Evolutionary conservation across 2,888 invertebrate species (phyloP).

Genomic region (Pristionchus japonicus): DNA sequence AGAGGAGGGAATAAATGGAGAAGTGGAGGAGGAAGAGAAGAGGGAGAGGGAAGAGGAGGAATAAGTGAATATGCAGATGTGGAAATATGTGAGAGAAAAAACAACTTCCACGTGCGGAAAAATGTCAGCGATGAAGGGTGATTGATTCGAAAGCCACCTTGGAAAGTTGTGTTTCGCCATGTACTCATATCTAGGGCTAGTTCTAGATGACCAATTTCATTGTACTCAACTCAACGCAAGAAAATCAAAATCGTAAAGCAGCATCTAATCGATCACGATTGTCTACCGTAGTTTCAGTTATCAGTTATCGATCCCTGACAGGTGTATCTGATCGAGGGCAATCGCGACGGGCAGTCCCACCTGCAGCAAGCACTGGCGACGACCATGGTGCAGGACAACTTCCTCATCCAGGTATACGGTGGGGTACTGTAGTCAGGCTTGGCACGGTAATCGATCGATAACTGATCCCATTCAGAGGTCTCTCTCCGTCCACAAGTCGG

Average conservation of each 20-base stretch:
- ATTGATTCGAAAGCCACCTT: background rate
- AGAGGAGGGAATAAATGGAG: slow-evolving; percentile 12
- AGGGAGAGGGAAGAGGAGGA: background rate
- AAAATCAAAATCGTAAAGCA: no score
- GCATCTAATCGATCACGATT: no score
- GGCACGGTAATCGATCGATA: background rate
- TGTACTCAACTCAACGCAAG: no score
- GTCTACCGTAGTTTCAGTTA: no score
- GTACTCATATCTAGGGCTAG: no score
- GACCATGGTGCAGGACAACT: slow-evolving; percentile 64
- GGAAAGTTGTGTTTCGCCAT: background rate
- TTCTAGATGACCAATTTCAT: no score
- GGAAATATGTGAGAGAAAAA: background rate
- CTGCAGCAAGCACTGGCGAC: slow-evolving; percentile 66
- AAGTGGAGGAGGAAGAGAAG: background rate
- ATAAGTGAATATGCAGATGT: background rate
- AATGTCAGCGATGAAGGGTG: background rate
- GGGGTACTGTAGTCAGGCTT: slow-evolving; percentile 45
- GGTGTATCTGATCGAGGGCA: slow-evolving; percentile 47
- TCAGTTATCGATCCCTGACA: background rate
- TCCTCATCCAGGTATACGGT: slow-evolving; percentile 64
- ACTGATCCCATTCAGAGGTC: background rate
- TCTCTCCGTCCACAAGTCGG: slow-evolving; percentile 60
- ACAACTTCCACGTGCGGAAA: no score
- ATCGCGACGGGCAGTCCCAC: background rate